Base-by-base conservation (phyloP, 2,797 vertebrate species). In the Hyperoplus lanceolatus region DNA sequence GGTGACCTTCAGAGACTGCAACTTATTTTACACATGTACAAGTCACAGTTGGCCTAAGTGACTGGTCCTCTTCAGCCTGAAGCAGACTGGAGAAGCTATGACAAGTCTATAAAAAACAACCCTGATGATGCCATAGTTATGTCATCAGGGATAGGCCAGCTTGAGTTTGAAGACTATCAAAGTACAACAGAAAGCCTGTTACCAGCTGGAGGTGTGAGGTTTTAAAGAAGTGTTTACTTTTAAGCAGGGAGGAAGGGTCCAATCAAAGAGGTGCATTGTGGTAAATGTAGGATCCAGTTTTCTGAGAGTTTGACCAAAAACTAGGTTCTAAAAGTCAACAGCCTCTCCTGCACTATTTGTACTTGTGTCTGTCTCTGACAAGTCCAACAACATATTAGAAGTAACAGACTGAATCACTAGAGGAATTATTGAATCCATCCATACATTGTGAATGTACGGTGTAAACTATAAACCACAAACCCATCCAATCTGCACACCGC, bases 241-340 rank as follows among this genome's bases (percentile, higher is more conserved):
- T 29, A 29, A 29, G 43, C 10, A 39, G 60, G 18, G 12, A 57
- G 18, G 11, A 4, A 65, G 6, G 49, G 16, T 48, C n/a, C 39
- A 76, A 67, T 59, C n/a, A 43, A 60, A 70, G 14, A 51, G 41
- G 18, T 64, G 70, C 67, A 78, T 81, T 50, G 36, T 62, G 59
- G 70, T 60, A 36, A 57, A 53, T 38, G 43, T 45, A 54, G 46
- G 51, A 45, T 45, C 10, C 6, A 42, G 12, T 77, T 53, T 63
- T 73, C 39, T n/a, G 6, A 54, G 53, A 62, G 57, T 62, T 57
- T 48, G 63, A 63, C 53, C n/a, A 2, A 60, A 49, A 29, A 43
- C 10, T 12, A 21, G 21, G 12, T 15, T 29, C 45, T 75, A 43
- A 51, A 56, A 42, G 58, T 68, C 18, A 13, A 7, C 51, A 21